A percentile compares a stretch with the other conserved stretches of the same genome.
phyloP scores from a whole-genome alignment of 2,888 invertebrate species.

The Philereme transversata region DNA sequence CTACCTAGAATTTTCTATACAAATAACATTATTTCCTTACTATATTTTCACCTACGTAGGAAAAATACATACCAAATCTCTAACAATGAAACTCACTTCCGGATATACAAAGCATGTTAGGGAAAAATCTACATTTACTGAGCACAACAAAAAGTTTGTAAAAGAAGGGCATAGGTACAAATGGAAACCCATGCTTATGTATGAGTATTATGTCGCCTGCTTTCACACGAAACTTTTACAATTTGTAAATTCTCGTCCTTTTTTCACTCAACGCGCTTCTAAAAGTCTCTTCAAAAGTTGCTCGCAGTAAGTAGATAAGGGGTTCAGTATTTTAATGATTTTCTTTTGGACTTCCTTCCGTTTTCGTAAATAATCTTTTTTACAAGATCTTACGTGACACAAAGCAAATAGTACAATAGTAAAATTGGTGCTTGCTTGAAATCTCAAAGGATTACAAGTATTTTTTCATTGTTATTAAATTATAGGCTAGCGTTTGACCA shows the following conservation, averaged over 20 bases:
- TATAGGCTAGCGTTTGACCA: no score
- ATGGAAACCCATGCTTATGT: constrained; percentile 37
- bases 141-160: constrained; percentile 33
- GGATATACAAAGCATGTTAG: background rate
- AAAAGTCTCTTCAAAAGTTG: constrained; percentile 18
- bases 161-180: constrained; percentile 27
- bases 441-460: no score
- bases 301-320: constrained; percentile 16
- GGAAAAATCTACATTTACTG: constrained; percentile 18
- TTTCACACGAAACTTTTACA: constrained; percentile 35
- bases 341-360: background rate
- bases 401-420: no score
- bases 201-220: constrained; percentile 34
- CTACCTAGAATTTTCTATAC: no score
- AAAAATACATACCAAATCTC: background rate
- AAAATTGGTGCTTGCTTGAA: no score
- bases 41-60: background rate
- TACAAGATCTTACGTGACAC: no score
- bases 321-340: constrained; percentile 11
- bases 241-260: constrained; percentile 32
- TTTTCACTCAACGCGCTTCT: constrained; percentile 22
- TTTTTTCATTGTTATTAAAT: no score
- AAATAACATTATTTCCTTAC: no score
- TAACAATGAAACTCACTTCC: background rate
- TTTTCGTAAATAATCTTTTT: no score